Base-by-base conservation (phyloP, 2,888 invertebrate species). In the Drosophila barbarae region DNA sequence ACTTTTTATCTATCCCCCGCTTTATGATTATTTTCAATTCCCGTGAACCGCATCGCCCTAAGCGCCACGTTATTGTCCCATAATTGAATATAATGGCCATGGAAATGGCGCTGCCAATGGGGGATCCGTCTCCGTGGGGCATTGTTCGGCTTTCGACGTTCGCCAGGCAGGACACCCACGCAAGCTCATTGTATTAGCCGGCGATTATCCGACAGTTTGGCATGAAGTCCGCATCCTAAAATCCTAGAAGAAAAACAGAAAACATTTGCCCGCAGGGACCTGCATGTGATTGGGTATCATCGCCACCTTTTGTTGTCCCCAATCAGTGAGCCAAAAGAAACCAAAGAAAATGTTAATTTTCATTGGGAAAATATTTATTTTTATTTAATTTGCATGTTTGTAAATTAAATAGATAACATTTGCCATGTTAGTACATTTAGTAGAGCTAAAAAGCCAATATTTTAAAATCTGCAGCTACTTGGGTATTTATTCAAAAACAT, bases 61-160 rank as follows among this genome's bases (percentile, higher is more conserved):
- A 85, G 79, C 82, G 69, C 82, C 73, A 71, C 80, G 79, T 82
- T 85, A 85, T 83, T 84, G 84, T 77, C 74, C 65, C 81, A 82
- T 84, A 83, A 83, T 83, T 85, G 83, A 83, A 83, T 85, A 75
- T 84, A 85, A 83, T 78, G 74, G 78, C 77, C 72, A 77, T 73
- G 59, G 72, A 81, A 85, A 83, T 78, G 74, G 73, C 75, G 65
- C 73, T 71, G 59, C 71, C 55, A 64, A 55, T 69, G 67, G 67
- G 66, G 77, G 77, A 78, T 71, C 73, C 71, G 71, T 77, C 77
- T 69, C 75, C 77, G 71, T 69, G 71, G 78, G 69, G 71, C 73
- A 66, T 74, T 77, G 69, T 71, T 70, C 30, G 59, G 15, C 23
- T 30, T 39, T 39, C 30, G 21, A 47, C 15, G 13, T 46, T 46